Conservation (phyloP, 2,113 vertebrate species). For the Sylvia atricapilla region DNA sequence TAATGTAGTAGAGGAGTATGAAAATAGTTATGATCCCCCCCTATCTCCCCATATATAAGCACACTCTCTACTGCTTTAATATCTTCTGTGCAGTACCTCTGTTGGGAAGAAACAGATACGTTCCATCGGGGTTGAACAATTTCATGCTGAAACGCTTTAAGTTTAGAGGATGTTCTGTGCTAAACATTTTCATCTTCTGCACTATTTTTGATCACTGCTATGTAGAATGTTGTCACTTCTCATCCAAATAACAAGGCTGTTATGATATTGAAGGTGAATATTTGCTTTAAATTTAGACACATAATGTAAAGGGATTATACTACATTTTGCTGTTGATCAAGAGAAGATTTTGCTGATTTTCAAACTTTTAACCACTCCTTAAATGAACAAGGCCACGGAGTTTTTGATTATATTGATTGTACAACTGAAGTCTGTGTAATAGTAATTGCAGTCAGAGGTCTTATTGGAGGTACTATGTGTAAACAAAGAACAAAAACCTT, state of each 20-base stretch:
- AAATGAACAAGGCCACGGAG: not conserved
- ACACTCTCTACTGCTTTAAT: not conserved
- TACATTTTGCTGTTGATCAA: not conserved
- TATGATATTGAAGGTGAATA: not conserved
- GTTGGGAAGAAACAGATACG: not conserved
- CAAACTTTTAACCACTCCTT: not conserved
- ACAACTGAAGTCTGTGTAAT: not conserved
- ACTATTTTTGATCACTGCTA: not conserved
- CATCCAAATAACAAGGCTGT: not conserved
- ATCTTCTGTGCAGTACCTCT: not conserved
- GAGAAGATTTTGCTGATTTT: not conserved
- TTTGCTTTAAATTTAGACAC: not conserved
- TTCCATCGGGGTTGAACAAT: not conserved
- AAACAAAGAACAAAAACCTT: not conserved
- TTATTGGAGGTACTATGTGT: not conserved
- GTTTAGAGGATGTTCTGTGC: not conserved
- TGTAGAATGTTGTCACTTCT: not conserved
- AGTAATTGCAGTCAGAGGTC: not conserved
- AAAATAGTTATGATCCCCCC: not conserved
- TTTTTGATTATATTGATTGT: not conserved
- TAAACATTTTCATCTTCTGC: not conserved
- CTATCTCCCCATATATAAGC: rapidly evolving
- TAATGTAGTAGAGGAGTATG: not conserved
- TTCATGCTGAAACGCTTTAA: not conserved
- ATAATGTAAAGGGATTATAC: not conserved